Percentiles rank a stretch among this genome's conserved stretches.
Evolutionary conservation across 1,140 invertebrate genomes (phyloP).

Genomic region (Aphelenchoides besseyi): DNA sequence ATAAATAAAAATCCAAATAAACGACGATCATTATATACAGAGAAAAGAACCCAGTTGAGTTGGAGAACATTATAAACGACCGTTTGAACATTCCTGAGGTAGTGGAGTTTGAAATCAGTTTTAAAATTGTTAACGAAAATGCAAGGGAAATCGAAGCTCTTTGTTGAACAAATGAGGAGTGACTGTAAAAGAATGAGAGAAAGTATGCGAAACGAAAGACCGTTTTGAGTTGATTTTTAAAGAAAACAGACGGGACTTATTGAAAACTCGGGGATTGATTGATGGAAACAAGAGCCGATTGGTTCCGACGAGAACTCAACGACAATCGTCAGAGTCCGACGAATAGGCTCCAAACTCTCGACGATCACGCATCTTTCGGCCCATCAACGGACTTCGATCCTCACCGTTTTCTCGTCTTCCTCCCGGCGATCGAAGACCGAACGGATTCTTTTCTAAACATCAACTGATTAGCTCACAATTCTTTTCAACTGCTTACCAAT

Average conservation of each 20-base stretch:
- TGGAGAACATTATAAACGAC: background rate
- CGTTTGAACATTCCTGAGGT: background rate
- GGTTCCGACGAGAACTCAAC: background rate
- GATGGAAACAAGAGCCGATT: background rate
- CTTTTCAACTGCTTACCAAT: conserved; percentile 30
- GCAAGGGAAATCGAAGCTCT: conserved; percentile 1
- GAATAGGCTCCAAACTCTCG: conserved; percentile 5
- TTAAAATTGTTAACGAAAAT: background rate
- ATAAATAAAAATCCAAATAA: background rate
- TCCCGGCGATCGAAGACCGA: conserved; percentile 21
- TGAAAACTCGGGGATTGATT: background rate
- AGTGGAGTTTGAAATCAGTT: background rate
- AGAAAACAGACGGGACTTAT: background rate
- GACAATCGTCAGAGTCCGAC: conserved; percentile 11
- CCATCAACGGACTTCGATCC: conserved; percentile 22
- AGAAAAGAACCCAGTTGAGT: background rate
- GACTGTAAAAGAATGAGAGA: background rate
- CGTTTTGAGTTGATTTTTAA: too few species aligned
- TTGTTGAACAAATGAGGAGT: background rate
- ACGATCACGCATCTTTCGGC: conserved; percentile 13
- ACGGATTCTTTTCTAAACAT: conserved; percentile 1
- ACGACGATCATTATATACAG: background rate
- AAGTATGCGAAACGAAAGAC: conserved; percentile 3
- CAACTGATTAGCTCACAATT: too few species aligned
- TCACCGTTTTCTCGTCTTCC: conserved; percentile 17